Evolutionary conservation across 2,797 vertebrate genomes (phyloP), one percentile per base, ranked within the genome.

Genomic region (Botia kubotai): DNA sequence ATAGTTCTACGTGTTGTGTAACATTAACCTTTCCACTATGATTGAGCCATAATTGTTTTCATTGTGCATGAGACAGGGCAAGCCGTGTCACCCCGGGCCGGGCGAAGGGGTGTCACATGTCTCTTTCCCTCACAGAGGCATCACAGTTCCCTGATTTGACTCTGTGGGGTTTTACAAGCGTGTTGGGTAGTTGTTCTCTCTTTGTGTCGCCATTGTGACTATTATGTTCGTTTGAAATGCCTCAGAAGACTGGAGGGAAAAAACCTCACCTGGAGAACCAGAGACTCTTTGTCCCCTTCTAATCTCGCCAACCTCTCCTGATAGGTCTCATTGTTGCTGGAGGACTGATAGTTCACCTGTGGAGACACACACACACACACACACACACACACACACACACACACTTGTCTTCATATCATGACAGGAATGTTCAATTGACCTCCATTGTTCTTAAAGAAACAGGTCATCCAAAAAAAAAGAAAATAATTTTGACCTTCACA

Each of bases 241-340:
- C 33, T 50, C 14, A 2, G n/a, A 19, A 39, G 72, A 8, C 48
- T 17, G 14, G 26, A 39, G n/a, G 39, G 29, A 75, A 68, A 70
- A 53, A 29, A 11, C 29, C 91, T 90, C 88, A 99, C 98, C 98
- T 99, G 98, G 73, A 99, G 91, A 88, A 98, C 97, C 88, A 99
- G 95, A 0, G 96, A 98, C 87, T 99, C 97, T 87, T 98, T 98
- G 90, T 99, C 98, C 17, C 96, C 97, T 90, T 99, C 97, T 95
- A 99, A 92, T 86, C 96, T 96, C 13, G 95, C 92, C 93, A 99
- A 83, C 75, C 97, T 94, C 70, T 99, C 96, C 83, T 98, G 97
- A 82, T 97, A 98, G 67, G 91, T 96, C 91, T 99, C 97, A 95
- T 97, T 96, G 91, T 92, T 96, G 86, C 89, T 87, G 68, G 95